Base-by-base conservation (phyloP, 2,797 vertebrate species). In the Petrocephalus schoutedeni region DNA sequence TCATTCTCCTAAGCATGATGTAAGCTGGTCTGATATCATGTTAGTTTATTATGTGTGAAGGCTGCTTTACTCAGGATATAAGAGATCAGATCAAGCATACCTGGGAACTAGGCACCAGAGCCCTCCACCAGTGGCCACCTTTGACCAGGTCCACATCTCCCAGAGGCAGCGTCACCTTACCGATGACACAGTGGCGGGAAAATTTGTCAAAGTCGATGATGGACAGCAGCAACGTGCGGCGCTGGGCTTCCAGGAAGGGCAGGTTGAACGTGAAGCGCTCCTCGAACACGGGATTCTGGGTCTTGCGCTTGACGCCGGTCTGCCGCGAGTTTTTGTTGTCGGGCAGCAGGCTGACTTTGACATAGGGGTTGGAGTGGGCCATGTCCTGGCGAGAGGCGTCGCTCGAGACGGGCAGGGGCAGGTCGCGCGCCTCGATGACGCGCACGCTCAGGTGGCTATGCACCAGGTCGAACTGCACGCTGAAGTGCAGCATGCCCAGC, bases 111-210 rank as follows among this genome's bases (percentile, higher is more conserved):
- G 97, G 97, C 87, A 97, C 93, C 90, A 98, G 95, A 0, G 97
- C 95, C 92, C 97, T 98, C 97, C 97, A 98, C 97, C 97, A 98
- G 92, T 98, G 97, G n/a, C 97, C 97, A 0, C 97, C 97, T 91
- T 96, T 98, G 86, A 98, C 97, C 90, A 98, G 96, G 93, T 98
- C 97, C 19, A 98, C 97, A 67, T 98, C 96, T 0, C 92, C 93
- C 88, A 98, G 91, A 5, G 96, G 94, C 94, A 98, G 94, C 0
- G 96, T 94, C 89, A 97, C 97, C 90, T 97, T 97, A 74, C 97
- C 97, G 36, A 98, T 96, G 87, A 98, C 96, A 85, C 97, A 97
- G 57, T 98, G 97, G 88, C 96, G 96, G 0, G 97, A 97, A 92
- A 98, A 97, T 92, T 98, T 98, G 92, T 98, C 97, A 86, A 98